Conservation (phyloP, 53 echinoderm and acorn worm genomes). For the Zoroaster sp. region DNA sequence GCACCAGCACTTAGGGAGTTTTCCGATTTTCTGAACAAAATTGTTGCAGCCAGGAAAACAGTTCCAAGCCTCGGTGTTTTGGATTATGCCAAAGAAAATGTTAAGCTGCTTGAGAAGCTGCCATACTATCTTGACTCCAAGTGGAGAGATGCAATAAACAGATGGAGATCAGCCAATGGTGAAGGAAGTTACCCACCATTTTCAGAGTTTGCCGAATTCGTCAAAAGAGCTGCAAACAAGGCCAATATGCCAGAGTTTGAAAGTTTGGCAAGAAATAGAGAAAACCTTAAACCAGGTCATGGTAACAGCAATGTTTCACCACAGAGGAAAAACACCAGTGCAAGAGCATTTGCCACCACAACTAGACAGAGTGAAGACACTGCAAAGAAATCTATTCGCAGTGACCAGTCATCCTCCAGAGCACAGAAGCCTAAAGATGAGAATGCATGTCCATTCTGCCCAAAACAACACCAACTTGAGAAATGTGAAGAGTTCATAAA, state of each 20-base stretch:
- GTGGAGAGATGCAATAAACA: conserved; percentile 37
- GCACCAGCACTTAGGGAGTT: too few relatives aligned
- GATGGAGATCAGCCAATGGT: background rate
- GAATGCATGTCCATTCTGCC: conserved; percentile 13
- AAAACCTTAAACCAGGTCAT: background rate
- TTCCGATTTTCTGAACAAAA: too few relatives aligned
- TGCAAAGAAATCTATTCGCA: background rate
- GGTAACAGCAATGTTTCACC: background rate
- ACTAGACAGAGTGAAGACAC: background rate
- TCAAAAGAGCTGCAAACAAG: conserved; percentile 3
- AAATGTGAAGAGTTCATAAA: conserved; percentile 13
- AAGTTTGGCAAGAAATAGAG: background rate
- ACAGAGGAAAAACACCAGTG: background rate
- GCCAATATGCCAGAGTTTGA: conserved; percentile 52
- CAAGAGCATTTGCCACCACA: background rate
- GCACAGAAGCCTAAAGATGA: background rate
- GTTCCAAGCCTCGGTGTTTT: too few relatives aligned
- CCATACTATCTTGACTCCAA: too few relatives aligned
- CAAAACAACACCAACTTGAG: conserved; percentile 8
- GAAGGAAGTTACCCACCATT: background rate
- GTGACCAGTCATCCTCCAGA: background rate
- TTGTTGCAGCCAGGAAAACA: too few relatives aligned
- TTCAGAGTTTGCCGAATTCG: background rate
- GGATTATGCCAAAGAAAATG: too few relatives aligned
- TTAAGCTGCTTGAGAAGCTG: too few relatives aligned